Evolutionary conservation across 2,888 invertebrate species (phyloP), one percentile per base, ranked within the genome.

Genomic region (Silvanus unidentatus): DNA sequence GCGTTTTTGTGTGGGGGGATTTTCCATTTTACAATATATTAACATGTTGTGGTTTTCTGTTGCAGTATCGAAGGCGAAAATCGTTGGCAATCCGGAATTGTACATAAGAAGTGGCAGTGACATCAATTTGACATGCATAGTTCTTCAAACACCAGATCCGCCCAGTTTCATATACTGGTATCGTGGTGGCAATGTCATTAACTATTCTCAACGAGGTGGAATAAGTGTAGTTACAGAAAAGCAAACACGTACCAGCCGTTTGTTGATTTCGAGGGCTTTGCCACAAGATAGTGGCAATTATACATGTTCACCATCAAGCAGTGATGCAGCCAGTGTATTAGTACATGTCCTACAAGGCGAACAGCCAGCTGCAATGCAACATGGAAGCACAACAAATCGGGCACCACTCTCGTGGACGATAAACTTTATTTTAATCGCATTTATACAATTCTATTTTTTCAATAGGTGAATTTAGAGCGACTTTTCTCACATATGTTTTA

Each of bases 61-160:
- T 75, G 40, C 80, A 92, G 92, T 91, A 69, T 90, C 91, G 61
- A 87, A 87, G 72, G 91, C 92, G 57, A 87, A 88, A 77, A 92
- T 92, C 67, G 76, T 87, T 67, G 87, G 89, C 36, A 89, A 88
- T 64, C 80, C 86, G 27, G 91, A 91, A 74, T 76, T 90, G 68
- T 88, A 86, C 75, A 88, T 92, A 70, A 85, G 88, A 69, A 88
- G 88, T 65, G 91, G 91, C 59, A 90, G 88, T 66, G 90, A 91
- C 78, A 90, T 92, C 75, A 92, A 91, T 77, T 80, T 92, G 72
- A 92, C 90, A 63, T 91, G 91, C 75, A 80, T 88, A 65, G 88
- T 88, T 50, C 80, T 86, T 62, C 81, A 90, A 75, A 86, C 86
- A 49, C 87, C 87, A 27, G 87, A 87, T 66, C 87, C 87, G 37